Percentiles rank a stretch among this genome's conserved stretches.
phyloP scores from a whole-genome alignment of 2,797 vertebrate species.

The Alcedo quadribrachys region DNA sequence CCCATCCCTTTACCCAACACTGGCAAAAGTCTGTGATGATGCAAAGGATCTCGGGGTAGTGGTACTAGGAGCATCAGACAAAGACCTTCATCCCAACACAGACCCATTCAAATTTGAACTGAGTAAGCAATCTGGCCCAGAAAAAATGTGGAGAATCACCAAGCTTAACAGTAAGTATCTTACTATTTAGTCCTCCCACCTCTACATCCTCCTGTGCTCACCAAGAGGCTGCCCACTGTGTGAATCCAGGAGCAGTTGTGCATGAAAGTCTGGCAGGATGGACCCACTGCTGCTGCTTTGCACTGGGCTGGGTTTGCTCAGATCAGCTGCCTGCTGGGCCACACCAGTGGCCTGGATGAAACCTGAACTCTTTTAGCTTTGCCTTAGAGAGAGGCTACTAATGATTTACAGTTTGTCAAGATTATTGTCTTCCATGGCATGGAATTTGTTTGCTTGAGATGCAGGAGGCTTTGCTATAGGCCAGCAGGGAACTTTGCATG shows the following conservation, averaged over 20 bases:
- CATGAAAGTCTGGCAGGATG: background rate
- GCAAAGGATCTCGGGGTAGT: constrained; percentile 89
- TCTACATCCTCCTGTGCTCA: accelerated
- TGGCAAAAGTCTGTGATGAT: constrained; percentile 92
- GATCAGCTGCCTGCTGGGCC: background rate
- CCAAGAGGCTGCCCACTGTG: background rate
- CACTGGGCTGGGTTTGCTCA: background rate
- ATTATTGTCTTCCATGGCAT: background rate
- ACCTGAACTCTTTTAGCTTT: background rate
- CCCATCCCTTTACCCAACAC: constrained; percentile 88
- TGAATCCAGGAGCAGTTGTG: background rate
- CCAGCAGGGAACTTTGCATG: background rate
- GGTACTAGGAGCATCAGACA: constrained; percentile 89
- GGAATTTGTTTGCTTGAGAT: background rate
- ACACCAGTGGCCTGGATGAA: background rate
- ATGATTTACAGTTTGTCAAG: background rate
- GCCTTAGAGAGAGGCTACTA: background rate
- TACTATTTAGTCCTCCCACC: background rate
- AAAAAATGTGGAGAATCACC: constrained; percentile 93
- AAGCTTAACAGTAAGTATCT: constrained; percentile 91
- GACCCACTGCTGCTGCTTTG: background rate
- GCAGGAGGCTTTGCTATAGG: background rate
- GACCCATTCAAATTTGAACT: constrained; percentile 95
- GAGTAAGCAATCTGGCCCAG: constrained; percentile 87
- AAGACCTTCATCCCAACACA: constrained; percentile 91